Conservation (phyloP, 2,797 vertebrate genomes). For the Gila robusta region DNA sequence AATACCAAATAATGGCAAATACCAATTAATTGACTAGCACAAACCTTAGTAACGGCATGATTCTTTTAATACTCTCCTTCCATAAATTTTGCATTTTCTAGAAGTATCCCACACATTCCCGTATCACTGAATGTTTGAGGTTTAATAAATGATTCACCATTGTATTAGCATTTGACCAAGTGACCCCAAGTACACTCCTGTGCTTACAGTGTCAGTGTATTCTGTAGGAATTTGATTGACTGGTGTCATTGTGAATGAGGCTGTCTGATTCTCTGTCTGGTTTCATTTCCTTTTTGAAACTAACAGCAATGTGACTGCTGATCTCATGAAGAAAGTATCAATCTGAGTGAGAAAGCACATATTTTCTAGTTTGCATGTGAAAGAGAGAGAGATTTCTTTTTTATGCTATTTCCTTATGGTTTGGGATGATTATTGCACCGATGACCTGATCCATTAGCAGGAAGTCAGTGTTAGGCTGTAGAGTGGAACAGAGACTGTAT, state of each 20-base stretch:
- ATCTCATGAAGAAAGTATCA: slow-evolving; percentile 28
- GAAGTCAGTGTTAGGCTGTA: slow-evolving; percentile 32
- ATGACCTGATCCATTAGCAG: slow-evolving; percentile 33
- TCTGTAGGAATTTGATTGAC: slow-evolving; percentile 30
- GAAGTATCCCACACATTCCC: slow-evolving; percentile 9
- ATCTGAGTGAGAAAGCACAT: neutral
- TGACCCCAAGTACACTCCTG: neutral
- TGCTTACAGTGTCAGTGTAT: neutral
- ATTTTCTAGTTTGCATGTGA: slow-evolving; percentile 8
- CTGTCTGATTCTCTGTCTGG: neutral
- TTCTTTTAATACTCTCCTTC: too few relatives aligned
- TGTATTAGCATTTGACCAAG: slow-evolving; percentile 1
- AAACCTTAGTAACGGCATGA: too few relatives aligned
- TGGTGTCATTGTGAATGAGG: slow-evolving; percentile 16
- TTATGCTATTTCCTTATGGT: slow-evolving; percentile 39
- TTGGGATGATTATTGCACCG: slow-evolving; percentile 28
- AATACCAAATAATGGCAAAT: too few relatives aligned
- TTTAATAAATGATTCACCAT: neutral
- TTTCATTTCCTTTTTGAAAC: slow-evolving; percentile 20
- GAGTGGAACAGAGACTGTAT: slow-evolving; percentile 18
- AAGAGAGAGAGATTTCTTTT: neutral
- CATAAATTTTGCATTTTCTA: too few relatives aligned
- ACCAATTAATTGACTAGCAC: too few relatives aligned
- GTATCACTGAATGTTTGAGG: neutral
- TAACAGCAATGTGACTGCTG: neutral